Evolutionary conservation across 2,888 invertebrate genomes (phyloP).

Genomic region (Mycalesis mineus): DNA sequence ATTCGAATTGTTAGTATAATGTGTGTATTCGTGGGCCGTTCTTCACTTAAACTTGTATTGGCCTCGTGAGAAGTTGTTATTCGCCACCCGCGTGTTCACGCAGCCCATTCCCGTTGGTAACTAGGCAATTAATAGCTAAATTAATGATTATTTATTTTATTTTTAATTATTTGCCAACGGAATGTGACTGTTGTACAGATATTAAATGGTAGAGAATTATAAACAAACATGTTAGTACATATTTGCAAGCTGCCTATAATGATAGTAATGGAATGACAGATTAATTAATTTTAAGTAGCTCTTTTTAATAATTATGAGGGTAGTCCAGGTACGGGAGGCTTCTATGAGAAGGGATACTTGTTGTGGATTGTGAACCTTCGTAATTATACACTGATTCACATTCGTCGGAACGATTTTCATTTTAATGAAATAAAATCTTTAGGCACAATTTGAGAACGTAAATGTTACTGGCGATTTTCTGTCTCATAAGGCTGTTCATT

Average conservation of each 20-base stretch:
- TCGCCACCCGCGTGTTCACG: conserved; percentile 78
- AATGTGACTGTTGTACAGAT: conserved; percentile 76
- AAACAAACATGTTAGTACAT: conserved; percentile 11
- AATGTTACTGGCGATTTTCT: no score
- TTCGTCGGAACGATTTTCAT: background rate
- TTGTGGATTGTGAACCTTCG: conserved; percentile 1
- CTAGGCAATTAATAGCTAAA: conserved; percentile 76
- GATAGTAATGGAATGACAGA: conserved; percentile 8
- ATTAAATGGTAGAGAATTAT: conserved; percentile 57
- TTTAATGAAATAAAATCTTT: background rate
- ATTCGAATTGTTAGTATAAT: conserved; percentile 69
- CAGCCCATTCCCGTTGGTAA: conserved; percentile 73
- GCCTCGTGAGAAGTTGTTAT: conserved; percentile 67
- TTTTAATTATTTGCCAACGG: conserved; percentile 73
- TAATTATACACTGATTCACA: conserved; percentile 1
- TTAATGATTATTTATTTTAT: conserved; percentile 70
- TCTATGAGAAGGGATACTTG: conserved; percentile 1
- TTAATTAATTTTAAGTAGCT: conserved; percentile 14
- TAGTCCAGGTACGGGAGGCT: conserved; percentile 26
- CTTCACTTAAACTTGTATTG: conserved; percentile 47
- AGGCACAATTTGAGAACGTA: background rate
- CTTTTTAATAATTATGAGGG: conserved; percentile 24
- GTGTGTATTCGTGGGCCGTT: conserved; percentile 52
- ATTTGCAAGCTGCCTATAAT: conserved; percentile 20
- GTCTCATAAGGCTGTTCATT: no score